Conservation (phyloP, 2,888 invertebrate species). For the Cyrtodaria siliqua region DNA sequence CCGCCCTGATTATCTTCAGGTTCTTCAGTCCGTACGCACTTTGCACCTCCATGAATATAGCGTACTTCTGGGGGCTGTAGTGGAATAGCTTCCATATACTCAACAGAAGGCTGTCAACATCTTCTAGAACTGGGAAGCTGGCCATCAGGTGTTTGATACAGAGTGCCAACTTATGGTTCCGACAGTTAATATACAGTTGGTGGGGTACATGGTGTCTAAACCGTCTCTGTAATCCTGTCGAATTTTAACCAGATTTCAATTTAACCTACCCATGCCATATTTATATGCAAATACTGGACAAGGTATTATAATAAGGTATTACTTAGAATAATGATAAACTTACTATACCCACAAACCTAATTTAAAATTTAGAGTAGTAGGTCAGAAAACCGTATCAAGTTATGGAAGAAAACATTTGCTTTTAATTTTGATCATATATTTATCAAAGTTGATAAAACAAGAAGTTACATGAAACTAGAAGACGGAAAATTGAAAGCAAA, state of each 20-base stretch:
- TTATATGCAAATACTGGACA: neutral
- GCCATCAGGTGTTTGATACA: conserved; percentile 28
- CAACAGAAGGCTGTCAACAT: conserved; percentile 9
- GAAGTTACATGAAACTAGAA: neutral
- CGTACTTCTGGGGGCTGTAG: conserved; percentile 29
- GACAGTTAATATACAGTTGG: conserved; percentile 28
- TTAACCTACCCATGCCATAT: too few relatives aligned
- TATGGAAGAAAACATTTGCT: neutral
- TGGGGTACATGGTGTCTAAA: conserved; percentile 16
- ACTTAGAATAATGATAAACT: too few relatives aligned
- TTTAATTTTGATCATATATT: too few relatives aligned
- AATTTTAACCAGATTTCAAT: neutral
- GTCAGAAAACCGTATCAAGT: neutral
- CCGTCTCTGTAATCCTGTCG: conserved; percentile 27
- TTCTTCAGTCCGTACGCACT: conserved; percentile 1
- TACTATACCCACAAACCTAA: too few relatives aligned
- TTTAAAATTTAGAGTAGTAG: neutral
- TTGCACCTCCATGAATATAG: conserved; percentile 17
- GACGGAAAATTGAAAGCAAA: too few relatives aligned
- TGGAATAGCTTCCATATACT: conserved; percentile 17
- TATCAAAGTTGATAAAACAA: too few relatives aligned
- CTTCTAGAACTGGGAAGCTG: conserved; percentile 7
- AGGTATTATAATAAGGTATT: too few relatives aligned
- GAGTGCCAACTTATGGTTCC: conserved; percentile 25
- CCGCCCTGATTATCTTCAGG: conserved; percentile 8